Evolutionary conservation across 2,113 vertebrate genomes (phyloP).

Genomic region (Craseonycteris thonglongyai): DNA sequence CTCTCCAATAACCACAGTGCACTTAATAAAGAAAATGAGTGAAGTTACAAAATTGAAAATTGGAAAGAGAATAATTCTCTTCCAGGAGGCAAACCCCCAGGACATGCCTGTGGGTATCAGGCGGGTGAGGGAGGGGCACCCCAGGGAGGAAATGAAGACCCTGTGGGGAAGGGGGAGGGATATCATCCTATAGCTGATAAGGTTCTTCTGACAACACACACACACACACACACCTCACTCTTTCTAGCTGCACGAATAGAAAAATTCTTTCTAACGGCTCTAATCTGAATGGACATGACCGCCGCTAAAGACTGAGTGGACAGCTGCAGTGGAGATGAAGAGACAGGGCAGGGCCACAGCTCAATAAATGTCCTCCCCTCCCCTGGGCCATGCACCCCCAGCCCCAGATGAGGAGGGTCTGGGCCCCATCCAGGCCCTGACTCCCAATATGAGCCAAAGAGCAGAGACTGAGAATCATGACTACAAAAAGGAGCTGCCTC

Average conservation of each 20-base stretch:
- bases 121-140: constrained; percentile 32
- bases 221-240: background rate
- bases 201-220: constrained; percentile 39
- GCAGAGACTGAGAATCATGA: constrained; percentile 25
- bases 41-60: constrained; percentile 57
- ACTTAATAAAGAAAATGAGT: constrained; percentile 60
- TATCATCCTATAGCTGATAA: constrained; percentile 29
- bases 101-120: constrained; percentile 47
- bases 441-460: background rate
- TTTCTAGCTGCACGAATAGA: background rate
- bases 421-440: background rate
- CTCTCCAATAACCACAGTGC: background rate
- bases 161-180: background rate
- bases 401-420: background rate
- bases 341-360: background rate
- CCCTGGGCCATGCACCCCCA: background rate
- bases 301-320: background rate
- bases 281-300: constrained; percentile 44
- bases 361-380: background rate
- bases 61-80: constrained; percentile 40
- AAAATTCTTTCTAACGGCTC: constrained; percentile 45
- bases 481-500: background rate
- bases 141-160: constrained; percentile 50
- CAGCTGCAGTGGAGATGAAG: background rate
- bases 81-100: constrained; percentile 47